Base-by-base conservation (phyloP, 2,888 invertebrate species). In the Neoitamus cyanurus region DNA sequence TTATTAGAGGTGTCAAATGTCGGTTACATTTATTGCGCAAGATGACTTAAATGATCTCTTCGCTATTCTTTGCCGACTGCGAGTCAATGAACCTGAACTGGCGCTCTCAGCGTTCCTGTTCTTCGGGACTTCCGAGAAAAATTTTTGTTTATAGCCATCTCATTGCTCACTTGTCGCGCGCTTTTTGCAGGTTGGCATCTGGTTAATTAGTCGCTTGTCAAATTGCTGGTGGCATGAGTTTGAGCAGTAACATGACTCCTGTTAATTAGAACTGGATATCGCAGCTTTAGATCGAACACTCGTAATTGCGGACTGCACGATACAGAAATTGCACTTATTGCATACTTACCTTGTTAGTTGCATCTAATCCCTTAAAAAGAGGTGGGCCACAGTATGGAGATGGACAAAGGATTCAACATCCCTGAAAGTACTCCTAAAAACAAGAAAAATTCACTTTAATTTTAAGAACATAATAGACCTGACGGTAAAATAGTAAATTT, bases 1-100 rank as follows among this genome's bases (percentile, higher is more conserved):
- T 78, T 78, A 58, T 48, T 48, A 48, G 31, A 30, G 42, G 78
- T 78, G 78, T 78, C 58, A 58, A 78, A 78, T 78, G 78, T 78
- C 78, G 78, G 46, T 20, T 46, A 31, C 78, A 31, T 30, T 58
- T 48, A 46, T 48, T 48, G 46, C 31, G 31, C 58, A 25, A 78
- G 58, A 78, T 58, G 58, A 58, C 9, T 48, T 42, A 31, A 78
- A 58, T 78, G 78, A 58, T 58, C 78, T 78, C 42, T 15, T 13
- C 6, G 25, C 48, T 48, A 25, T 78, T 77, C 78, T 78, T 77
- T 25, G 42, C 42, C 13, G 28, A 20, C 20, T 13, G 20, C 20
- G 13, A 28, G 78, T 48, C 78, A 58, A 15, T 58, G 78, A 78
- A 78, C 78, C 48, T 46, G 15, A 13, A 13, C 31, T 20, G 20